Evolutionary conservation across 2,888 invertebrate species (phyloP).

Genomic region (Alviniconcha strummeri): DNA sequence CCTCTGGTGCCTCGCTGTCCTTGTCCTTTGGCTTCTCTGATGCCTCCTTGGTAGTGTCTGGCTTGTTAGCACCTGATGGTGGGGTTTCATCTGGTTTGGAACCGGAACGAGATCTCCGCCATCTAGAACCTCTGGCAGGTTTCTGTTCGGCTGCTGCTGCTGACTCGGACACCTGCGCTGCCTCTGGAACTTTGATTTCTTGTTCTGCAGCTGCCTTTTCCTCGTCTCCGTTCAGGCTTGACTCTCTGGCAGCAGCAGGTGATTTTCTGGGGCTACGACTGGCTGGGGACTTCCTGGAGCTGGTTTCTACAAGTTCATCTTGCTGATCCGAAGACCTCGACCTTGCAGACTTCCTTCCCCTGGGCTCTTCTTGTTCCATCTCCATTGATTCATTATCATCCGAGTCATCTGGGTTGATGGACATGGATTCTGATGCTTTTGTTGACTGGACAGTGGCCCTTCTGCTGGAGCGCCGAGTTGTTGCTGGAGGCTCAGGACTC

Average conservation of each 20-base stretch:
- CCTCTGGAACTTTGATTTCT: too few species aligned
- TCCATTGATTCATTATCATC: conserved; percentile 10
- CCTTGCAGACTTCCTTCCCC: not conserved
- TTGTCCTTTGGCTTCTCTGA: not conserved
- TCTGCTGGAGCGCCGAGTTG: conserved; percentile 4
- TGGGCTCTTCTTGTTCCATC: not conserved
- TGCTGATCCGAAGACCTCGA: not conserved
- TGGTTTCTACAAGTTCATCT: not conserved
- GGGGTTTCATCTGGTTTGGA: not conserved
- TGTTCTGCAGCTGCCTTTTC: not conserved
- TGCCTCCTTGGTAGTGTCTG: too few species aligned
- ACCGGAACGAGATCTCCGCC: conserved; percentile 18
- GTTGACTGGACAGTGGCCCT: not conserved
- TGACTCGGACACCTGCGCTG: not conserved
- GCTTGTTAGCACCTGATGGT: not conserved
- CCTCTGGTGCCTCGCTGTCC: not conserved
- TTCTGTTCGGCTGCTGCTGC: conserved; percentile 13
- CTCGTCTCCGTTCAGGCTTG: not conserved
- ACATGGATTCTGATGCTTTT: not conserved
- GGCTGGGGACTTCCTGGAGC: not conserved
- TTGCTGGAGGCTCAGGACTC: conserved; percentile 23
- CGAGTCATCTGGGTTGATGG: not conserved
- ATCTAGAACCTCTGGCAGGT: conserved; percentile 8
- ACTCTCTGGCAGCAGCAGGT: conserved; percentile 1
- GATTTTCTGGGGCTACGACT: conserved; percentile 7